Base-by-base conservation (phyloP, 2,888 invertebrate species). In the Adela reaumurella region DNA sequence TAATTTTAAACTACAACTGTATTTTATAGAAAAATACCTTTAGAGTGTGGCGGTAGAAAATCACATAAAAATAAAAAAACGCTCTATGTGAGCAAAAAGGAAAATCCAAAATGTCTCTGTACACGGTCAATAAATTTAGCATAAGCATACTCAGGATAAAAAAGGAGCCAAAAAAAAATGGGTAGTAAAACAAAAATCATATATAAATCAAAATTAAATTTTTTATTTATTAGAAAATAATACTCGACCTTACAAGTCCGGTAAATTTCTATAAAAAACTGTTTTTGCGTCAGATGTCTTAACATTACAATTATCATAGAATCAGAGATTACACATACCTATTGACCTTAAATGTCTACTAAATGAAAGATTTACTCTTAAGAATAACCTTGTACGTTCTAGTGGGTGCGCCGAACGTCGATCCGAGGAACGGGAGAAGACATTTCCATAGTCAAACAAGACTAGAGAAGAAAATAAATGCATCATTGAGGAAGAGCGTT, bases 141-240 rank as follows among this genome's bases (percentile, higher is more conserved):
- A n/a, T n/a, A n/a, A n/a, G n/a, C n/a, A n/a, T n/a, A n/a, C n/a
- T n/a, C n/a, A n/a, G n/a, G n/a, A n/a, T n/a, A n/a, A n/a, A n/a
- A 24, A 6, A 24, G 24, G 24, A 24, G 8, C 8, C 8, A 24
- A 24, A 24, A 24, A 4, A 24, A 24, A 24, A 24, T 4, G 24
- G 24, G 5, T 24, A 35, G n/a, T 35, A 35, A 35, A 35, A 24
- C 64, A 67, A 65, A 65, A 65, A 62, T 58, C 64, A 59, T 45
- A 29, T 43, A 47, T 59, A 59, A 59, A 62, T 56, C 63, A 71
- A 70, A 67, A 67, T 35, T 16, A 35, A 24, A 28, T 28, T 24
- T n/a, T 49, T 46, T 46, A 73, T 70, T 70, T 70, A 73, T 66
- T 63, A 68, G 68, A 74, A 72, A 70, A 74, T 74, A 77, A 77